These are phyloP conservation scores for Pelobates cultripes DNA, from an alignment of 2,797 vertebrate genomes.

Conservation along the genomic window DNA sequence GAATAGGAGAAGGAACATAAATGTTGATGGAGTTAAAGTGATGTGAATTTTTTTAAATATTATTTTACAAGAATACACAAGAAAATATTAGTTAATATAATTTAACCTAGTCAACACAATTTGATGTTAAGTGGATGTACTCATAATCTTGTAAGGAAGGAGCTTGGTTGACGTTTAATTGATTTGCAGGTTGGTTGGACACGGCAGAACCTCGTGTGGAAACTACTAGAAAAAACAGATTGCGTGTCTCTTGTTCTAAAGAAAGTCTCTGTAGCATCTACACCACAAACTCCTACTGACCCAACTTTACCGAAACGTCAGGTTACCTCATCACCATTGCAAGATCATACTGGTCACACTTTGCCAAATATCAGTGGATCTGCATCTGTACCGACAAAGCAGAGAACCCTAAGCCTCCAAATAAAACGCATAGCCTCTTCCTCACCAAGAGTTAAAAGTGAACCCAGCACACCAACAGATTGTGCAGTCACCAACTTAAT, in stretches of 20 bases:
- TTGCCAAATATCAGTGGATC: neutral
- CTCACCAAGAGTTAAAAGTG: neutral
- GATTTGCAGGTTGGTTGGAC: slow-evolving; percentile 89
- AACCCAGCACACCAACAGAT: neutral
- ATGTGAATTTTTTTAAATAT: too few species aligned
- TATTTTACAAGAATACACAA: too few species aligned
- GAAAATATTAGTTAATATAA: too few species aligned
- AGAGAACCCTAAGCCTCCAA: neutral
- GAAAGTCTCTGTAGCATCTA: slow-evolving; percentile 72
- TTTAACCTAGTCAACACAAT: too few species aligned
- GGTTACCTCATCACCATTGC: neutral
- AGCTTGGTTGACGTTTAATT: neutral
- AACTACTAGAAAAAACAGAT: slow-evolving; percentile 78
- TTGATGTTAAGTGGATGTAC: too few species aligned
- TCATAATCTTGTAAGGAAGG: too few species aligned
- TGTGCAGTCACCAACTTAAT: neutral
- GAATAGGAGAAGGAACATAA: neutral
- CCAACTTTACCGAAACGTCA: neutral
- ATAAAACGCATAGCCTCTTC: neutral
- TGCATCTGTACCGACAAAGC: neutral
- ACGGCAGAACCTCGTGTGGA: slow-evolving; percentile 76
- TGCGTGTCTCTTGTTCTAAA: slow-evolving; percentile 84
- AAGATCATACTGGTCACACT: neutral
- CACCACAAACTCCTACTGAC: rapidly evolving
- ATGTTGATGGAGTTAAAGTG: too few species aligned